Evolutionary conservation across 1,140 invertebrate genomes (phyloP), one percentile per base, ranked within the genome.

Genomic region (Drosophila repletoides): DNA sequence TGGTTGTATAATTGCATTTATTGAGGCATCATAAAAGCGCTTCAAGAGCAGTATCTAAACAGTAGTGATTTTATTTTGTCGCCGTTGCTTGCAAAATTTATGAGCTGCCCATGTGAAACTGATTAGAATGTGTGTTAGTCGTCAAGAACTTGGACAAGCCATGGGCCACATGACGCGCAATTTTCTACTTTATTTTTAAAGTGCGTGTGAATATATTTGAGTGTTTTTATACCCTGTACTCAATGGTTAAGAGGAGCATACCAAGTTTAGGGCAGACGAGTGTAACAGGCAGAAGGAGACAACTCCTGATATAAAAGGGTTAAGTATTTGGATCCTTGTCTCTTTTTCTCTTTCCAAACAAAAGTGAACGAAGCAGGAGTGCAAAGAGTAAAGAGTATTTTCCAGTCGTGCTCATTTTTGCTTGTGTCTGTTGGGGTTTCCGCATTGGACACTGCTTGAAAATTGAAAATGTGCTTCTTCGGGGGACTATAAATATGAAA

Each of bases 1-100:
- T 33, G 58, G 68, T 83, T 83, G 79, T 83, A 83, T 83, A 79
- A 83, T 83, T 83, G 79, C 79, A 83, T 83, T 84, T 83, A 83
- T 84, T 63, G 80, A 29, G 46, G 58, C 60, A 76, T 83, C 77
- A 69, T 83, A 81, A 81, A 81, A 80, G 33, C 58, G 68, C 64
- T 72, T 83, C 36, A 81, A 83, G 77, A 83, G 68, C 72, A 81
- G 75, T 84, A 84, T 84, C 79, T 84, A 84, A 79, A 84, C 80
- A 86, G 79, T 86, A 86, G 79, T 84, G 79, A 84, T 84, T 84
- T 84, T 73, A 71, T 75, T 36, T 80, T 41, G 67, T 73, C 53
- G 63, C 68, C 51, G 38, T 12, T 36, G 48, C 59, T 72, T 71
- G 71, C 71, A 46, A 74, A 84, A 84, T 84, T 84, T 84, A 84